Percentiles rank a stretch among this genome's conserved stretches.
phyloP scores from a whole-genome alignment of 1,140 invertebrate species.

The Hyles vespertilio region DNA sequence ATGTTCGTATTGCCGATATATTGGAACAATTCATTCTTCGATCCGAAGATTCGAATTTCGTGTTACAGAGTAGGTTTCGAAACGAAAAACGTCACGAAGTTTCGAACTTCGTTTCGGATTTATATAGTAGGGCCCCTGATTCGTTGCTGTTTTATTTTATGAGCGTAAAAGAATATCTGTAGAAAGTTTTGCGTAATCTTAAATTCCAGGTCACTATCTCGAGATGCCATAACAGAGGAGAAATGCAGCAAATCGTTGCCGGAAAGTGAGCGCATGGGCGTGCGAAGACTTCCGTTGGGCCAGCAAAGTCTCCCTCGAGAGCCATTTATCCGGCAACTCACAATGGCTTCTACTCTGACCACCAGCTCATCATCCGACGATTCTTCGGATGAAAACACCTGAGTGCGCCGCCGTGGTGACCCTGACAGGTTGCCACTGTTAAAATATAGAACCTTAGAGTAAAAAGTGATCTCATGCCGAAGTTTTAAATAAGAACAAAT shows the following conservation, averaged over 20 bases:
- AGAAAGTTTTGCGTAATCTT: background rate
- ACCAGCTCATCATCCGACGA: constrained; percentile 69
- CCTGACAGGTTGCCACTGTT: constrained; percentile 67
- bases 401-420: constrained; percentile 69
- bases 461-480: constrained; percentile 18
- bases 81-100: too few species aligned
- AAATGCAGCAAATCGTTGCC: constrained; percentile 72
- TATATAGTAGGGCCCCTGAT: too few species aligned
- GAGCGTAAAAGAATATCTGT: too few species aligned
- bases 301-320: constrained; percentile 65
- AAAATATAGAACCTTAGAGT: constrained; percentile 61
- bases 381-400: constrained; percentile 68
- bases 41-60: too few species aligned
- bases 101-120: too few species aligned
- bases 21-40: too few species aligned
- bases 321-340: constrained; percentile 62
- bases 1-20: too few species aligned
- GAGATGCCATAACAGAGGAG: constrained; percentile 71
- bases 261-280: constrained; percentile 68
- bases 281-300: constrained; percentile 56
- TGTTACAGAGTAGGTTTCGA: too few species aligned
- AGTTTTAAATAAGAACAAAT: constrained; percentile 4
- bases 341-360: constrained; percentile 62
- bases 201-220: constrained; percentile 60
- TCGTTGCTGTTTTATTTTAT: too few species aligned